These are phyloP conservation scores for Microcebus murinus DNA, from an alignment of 2,113 vertebrate genomes.

Conservation along the genomic window DNA sequence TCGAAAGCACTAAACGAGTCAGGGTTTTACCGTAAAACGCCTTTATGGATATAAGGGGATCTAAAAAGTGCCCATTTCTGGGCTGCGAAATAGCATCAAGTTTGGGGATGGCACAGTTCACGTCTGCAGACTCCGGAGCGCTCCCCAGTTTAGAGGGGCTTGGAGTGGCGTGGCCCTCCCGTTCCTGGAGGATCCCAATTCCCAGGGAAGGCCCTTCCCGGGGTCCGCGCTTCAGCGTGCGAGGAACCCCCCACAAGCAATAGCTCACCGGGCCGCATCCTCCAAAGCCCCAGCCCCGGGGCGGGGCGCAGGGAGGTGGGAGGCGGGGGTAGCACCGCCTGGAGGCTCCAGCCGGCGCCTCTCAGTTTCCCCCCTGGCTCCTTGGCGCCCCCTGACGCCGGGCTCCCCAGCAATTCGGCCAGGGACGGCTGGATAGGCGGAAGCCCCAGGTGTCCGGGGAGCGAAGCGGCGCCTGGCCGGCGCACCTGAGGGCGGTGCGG, in stretches of 20 bases:
- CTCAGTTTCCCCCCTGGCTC: constrained; percentile 47
- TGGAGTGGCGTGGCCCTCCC: neutral
- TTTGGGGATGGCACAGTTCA: constrained; percentile 14
- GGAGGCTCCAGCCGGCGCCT: constrained; percentile 31
- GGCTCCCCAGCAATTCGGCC: constrained; percentile 20
- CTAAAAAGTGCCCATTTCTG: neutral
- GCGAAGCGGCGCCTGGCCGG: neutral
- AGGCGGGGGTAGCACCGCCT: constrained; percentile 20
- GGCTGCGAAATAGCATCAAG: neutral
- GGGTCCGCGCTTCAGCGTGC: neutral
- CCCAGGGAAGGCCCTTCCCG: constrained; percentile 47
- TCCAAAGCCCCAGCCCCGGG: constrained; percentile 61
- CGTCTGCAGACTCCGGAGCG: neutral
- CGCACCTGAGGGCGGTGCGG: neutral
- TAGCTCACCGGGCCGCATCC: constrained; percentile 73
- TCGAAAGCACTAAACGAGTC: neutral
- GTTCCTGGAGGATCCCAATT: neutral
- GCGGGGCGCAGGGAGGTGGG: constrained; percentile 52
- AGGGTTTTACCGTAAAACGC: neutral
- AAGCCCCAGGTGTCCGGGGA: neutral
- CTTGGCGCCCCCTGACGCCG: constrained; percentile 71
- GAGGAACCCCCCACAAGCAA: constrained; percentile 46
- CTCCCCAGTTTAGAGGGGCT: neutral
- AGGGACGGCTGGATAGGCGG: neutral
- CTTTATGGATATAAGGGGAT: neutral